These are phyloP conservation scores for Ptychodera flava DNA, from an alignment of 35 echinoderm and acorn worm species.

Conservation along the genomic window DNA sequence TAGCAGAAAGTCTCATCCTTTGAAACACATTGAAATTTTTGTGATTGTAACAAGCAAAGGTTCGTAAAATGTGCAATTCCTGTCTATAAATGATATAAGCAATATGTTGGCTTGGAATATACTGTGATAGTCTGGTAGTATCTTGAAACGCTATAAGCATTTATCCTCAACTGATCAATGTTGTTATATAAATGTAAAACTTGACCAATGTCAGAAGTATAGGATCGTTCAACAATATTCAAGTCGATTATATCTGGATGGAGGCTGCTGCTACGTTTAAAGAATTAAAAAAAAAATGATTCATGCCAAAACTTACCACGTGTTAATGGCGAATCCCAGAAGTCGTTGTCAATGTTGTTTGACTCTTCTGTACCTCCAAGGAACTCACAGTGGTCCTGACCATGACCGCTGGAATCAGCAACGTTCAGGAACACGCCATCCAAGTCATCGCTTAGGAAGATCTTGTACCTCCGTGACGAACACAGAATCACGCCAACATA, in stretches of 20 bases:
- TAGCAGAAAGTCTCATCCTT: too few species aligned
- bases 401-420: constrained; percentile 59
- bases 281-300: too few species aligned
- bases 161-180: too few species aligned
- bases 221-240: not conserved
- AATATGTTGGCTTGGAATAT: too few species aligned
- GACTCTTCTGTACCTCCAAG: constrained; percentile 19
- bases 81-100: too few species aligned
- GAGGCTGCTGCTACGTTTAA: not conserved
- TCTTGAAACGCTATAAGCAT: too few species aligned
- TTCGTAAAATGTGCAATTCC: too few species aligned
- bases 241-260: not conserved
- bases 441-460: constrained; percentile 49
- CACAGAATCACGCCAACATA: constrained; percentile 70
- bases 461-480: constrained; percentile 50
- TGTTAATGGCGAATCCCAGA: constrained; percentile 31
- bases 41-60: not conserved
- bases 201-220: not conserved
- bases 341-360: constrained; percentile 35
- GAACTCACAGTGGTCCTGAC: constrained; percentile 77
- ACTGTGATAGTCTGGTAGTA: too few species aligned
- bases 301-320: constrained; percentile 34
- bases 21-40: too few species aligned
- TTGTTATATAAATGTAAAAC: not conserved
- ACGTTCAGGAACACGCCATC: constrained; percentile 42